Evolutionary conservation across 2,888 invertebrate genomes (phyloP).

Genomic region (Drosophila dives): DNA sequence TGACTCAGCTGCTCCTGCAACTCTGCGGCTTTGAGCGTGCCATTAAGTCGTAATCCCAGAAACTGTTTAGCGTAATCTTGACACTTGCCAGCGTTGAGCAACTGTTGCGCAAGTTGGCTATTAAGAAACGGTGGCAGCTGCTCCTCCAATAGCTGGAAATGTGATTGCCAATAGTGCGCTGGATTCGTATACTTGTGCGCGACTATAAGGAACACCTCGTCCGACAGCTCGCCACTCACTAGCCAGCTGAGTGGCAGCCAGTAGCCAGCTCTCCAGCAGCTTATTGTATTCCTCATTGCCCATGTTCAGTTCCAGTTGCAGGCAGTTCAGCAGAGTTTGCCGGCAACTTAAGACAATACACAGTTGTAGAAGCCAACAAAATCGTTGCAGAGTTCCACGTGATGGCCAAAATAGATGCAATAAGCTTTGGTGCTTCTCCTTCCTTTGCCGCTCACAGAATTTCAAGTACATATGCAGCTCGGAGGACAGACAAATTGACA

Average conservation of each 20-base stretch:
- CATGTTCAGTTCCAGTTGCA: constrained; percentile 30
- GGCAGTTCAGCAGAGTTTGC: constrained; percentile 13
- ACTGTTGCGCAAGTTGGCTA: background rate
- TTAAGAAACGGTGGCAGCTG: constrained; percentile 42
- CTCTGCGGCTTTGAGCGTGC: background rate
- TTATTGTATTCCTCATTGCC: background rate
- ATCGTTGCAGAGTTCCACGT: constrained; percentile 4
- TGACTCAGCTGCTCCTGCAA: constrained; percentile 12
- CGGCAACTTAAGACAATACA: background rate
- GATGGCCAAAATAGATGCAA: constrained; percentile 25
- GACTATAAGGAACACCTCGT: constrained; percentile 32
- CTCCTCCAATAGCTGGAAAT: constrained; percentile 24
- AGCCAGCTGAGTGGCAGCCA: constrained; percentile 41
- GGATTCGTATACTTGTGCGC: background rate
- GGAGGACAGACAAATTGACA: constrained; percentile 19
- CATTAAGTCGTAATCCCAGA: constrained; percentile 2
- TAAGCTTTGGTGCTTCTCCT: constrained; percentile 1
- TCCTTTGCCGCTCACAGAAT: constrained; percentile 8
- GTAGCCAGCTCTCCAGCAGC: constrained; percentile 40
- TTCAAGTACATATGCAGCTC: constrained; percentile 25
- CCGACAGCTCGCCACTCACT: constrained; percentile 23
- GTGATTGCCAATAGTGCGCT: constrained; percentile 34
- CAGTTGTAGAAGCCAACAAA: constrained; percentile 41
- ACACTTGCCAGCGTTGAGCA: constrained; percentile 43
- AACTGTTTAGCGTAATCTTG: constrained; percentile 21